phyloP scores from a whole-genome alignment of 2,797 vertebrate species.

The Pseudopleuronectes americanus region DNA sequence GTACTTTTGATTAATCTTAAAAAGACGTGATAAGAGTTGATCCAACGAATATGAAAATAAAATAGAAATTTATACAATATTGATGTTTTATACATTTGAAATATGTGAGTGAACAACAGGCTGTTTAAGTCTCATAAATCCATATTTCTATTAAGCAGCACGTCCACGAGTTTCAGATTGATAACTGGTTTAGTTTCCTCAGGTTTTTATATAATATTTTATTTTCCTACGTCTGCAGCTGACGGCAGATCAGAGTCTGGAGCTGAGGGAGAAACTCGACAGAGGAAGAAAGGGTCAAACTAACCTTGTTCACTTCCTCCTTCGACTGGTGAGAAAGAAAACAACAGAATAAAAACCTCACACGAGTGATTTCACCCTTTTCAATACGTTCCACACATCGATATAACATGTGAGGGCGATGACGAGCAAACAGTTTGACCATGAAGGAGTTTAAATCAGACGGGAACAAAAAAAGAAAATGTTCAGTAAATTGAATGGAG shows the following conservation, averaged over 20 bases:
- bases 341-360: slow-evolving; percentile 16
- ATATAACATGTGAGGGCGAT: not conserved
- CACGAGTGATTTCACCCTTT: not conserved
- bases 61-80: too few relatives aligned
- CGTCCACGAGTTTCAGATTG: too few relatives aligned
- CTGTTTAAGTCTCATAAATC: too few relatives aligned
- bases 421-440: not conserved
- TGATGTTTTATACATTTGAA: too few relatives aligned
- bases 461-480: not conserved
- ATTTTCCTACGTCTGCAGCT: too few relatives aligned
- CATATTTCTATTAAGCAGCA: too few relatives aligned
- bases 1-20: too few relatives aligned
- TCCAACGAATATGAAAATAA: too few relatives aligned
- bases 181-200: too few relatives aligned
- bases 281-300: slow-evolving; percentile 34
- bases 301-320: slow-evolving; percentile 77
- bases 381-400: not conserved
- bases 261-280: slow-evolving; percentile 6
- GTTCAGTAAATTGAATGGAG: slow-evolving; percentile 3
- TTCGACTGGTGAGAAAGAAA: slow-evolving; percentile 62
- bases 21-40: too few relatives aligned
- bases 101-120: too few relatives aligned
- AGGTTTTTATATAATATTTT: too few relatives aligned
- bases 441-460: not conserved
- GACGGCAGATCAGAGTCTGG: not conserved